These are phyloP conservation scores for Xiphorhynchus elegans DNA, from an alignment of 2,113 vertebrate genomes.

Conservation along the genomic window DNA sequence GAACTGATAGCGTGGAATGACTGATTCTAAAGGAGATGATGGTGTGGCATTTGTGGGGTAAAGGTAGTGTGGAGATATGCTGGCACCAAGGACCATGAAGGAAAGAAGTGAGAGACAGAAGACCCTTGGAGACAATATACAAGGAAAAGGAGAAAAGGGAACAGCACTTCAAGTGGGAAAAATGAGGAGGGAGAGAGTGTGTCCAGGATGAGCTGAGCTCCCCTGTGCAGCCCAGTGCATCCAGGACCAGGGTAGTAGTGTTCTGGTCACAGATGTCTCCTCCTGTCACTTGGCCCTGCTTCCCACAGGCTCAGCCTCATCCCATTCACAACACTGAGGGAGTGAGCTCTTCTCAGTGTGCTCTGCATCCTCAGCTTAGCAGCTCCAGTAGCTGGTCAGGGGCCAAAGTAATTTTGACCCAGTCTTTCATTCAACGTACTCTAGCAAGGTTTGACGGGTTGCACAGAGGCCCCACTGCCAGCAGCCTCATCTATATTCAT, in stretches of 20 bases:
- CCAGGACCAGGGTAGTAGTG: background rate
- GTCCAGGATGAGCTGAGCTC: background rate
- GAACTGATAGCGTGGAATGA: background rate
- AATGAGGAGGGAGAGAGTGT: no score
- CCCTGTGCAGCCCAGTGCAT: background rate
- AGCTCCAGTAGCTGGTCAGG: background rate
- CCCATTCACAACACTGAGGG: no score
- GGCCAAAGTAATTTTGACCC: background rate
- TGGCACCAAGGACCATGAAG: background rate
- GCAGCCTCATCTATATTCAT: constrained; percentile 27
- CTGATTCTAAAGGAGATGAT: background rate
- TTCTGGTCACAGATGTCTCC: background rate
- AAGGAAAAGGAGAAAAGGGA: background rate
- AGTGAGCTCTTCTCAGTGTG: fast-evolving
- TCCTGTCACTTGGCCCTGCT: background rate
- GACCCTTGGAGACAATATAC: background rate
- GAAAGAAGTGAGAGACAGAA: background rate
- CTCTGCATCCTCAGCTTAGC: background rate
- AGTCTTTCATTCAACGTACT: background rate
- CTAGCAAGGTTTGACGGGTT: background rate
- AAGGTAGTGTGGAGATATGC: background rate
- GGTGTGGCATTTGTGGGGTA: background rate
- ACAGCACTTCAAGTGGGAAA: background rate
- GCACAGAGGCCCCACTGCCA: background rate
- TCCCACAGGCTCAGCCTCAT: background rate